Evolutionary conservation across 2,113 vertebrate species (phyloP), one percentile per base, ranked within the genome.

Genomic region (Rhineura floridana): DNA sequence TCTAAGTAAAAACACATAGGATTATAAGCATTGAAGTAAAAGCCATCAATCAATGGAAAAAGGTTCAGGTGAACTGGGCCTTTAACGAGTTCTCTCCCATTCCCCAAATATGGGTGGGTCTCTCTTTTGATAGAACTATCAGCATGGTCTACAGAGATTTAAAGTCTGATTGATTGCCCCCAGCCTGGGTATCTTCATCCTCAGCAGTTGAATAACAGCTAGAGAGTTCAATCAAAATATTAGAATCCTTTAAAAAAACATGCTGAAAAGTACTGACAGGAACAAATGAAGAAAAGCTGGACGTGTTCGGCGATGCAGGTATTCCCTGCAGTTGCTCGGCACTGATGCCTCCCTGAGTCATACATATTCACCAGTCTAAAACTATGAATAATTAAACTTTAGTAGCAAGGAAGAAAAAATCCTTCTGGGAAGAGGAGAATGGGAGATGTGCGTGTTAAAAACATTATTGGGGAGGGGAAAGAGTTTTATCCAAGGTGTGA

Each of bases 301-400:
- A 70, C 0, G 1, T 62, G 3, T 36, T 6, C 0, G 46, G 59
- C 50, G 72, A 84, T 86, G 73, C 82, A 72, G 11, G 1, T 48
- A 87, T 87, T 75, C 59, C 33, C 78, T 78, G 79, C 0, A 79
- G 12, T 39, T 86, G 77, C 25, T 81, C 63, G 67, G 42, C 42
- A 69, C 7, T n/a, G 83, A 12, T 5, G 0, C 46, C 69, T 90
- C 42, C 17, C 63, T 48, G 30, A 70, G 80, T 91, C 89, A 87
- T 2, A 93, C 89, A 82, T 89, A 87, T 76, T 88, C 82, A 59
- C 36, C 50, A 77, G 36, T 15, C 42, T 82, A 73, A 90, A 88
- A 42, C 70, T 0, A 90, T 70, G 76, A 91, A 81, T 91, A 91
- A 90, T 25, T 88, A 46, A 81, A 94, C 77, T 46, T 73, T 89